A percentile compares a stretch with the other conserved stretches of the same genome.
phyloP scores from a whole-genome alignment of 2,113 vertebrate genomes.

The Electrona antarctica region DNA sequence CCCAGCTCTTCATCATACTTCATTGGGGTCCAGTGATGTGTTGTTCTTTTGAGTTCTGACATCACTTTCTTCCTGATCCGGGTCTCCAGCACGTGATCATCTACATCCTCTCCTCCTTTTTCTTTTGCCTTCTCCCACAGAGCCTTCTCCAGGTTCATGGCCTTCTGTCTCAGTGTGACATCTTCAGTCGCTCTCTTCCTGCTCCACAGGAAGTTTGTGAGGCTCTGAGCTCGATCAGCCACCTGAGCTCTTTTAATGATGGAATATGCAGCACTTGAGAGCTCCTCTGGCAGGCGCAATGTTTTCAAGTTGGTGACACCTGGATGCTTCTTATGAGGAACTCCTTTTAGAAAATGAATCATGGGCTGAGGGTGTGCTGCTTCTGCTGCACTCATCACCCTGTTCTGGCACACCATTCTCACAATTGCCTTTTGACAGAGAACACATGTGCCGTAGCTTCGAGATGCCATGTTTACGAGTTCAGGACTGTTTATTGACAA shows the following conservation, averaged over 20 bases:
- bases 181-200: slow-evolving; percentile 80
- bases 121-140: slow-evolving; percentile 60
- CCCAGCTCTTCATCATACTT: slow-evolving; percentile 83
- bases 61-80: slow-evolving; percentile 78
- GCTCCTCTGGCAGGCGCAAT: slow-evolving; percentile 73
- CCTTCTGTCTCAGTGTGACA: slow-evolving; percentile 72
- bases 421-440: slow-evolving; percentile 37
- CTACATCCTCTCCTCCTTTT: slow-evolving; percentile 37
- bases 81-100: slow-evolving; percentile 55
- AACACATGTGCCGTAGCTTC: slow-evolving; percentile 26
- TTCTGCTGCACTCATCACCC: slow-evolving; percentile 61
- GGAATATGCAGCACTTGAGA: slow-evolving; percentile 71
- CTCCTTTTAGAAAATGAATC: slow-evolving; percentile 77
- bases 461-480: slow-evolving; percentile 41
- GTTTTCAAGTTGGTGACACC: slow-evolving; percentile 81
- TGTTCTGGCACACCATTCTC: slow-evolving; percentile 18
- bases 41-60: slow-evolving; percentile 77
- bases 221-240: slow-evolving; percentile 56
- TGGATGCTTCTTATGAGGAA: slow-evolving; percentile 81
- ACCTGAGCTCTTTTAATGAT: slow-evolving; percentile 71
- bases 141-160: slow-evolving; percentile 74
- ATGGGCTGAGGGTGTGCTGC: slow-evolving; percentile 63
- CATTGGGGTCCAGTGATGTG: slow-evolving; percentile 83
- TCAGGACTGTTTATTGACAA: neutral
- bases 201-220: slow-evolving; percentile 87